Conservation (phyloP, 2,113 vertebrate species). For the Plectropomus leopardus region DNA sequence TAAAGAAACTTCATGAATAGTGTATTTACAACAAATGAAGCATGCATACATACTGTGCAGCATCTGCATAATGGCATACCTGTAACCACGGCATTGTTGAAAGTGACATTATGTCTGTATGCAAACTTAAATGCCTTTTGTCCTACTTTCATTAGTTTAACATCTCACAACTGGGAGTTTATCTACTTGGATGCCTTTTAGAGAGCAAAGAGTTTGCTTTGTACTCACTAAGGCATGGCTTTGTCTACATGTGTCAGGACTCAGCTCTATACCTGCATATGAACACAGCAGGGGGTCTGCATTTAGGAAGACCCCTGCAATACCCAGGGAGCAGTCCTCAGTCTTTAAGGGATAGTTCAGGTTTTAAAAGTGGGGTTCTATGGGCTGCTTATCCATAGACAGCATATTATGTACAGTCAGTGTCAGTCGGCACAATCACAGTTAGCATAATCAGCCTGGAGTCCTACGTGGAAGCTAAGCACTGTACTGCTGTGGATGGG, state of each 20-base stretch:
- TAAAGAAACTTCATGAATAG: slow-evolving; percentile 52
- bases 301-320: slow-evolving; percentile 8
- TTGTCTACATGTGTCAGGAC: slow-evolving; percentile 31
- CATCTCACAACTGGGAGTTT: slow-evolving; percentile 27
- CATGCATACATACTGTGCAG: neutral
- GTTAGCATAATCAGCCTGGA: too few species aligned
- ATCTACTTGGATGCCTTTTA: slow-evolving; percentile 27
- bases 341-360: too few species aligned
- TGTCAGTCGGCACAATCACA: too few species aligned
- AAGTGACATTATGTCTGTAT: slow-evolving; percentile 14
- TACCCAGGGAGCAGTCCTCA: slow-evolving; percentile 19
- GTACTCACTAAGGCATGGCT: neutral
- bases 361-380: too few species aligned
- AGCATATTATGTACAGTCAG: too few species aligned
- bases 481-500: too few species aligned
- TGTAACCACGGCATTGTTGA: slow-evolving; percentile 20
- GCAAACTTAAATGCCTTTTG: slow-evolving; percentile 6
- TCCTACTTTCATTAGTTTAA: slow-evolving; percentile 28
- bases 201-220: slow-evolving; percentile 23
- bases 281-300: slow-evolving; percentile 45
- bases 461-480: too few species aligned
- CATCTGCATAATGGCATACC: slow-evolving; percentile 49
- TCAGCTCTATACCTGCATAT: slow-evolving; percentile 14
- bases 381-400: too few species aligned
- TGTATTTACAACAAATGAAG: slow-evolving; percentile 48